Conservation (phyloP, 2,888 invertebrate genomes). For the Drosophila seclusa region DNA sequence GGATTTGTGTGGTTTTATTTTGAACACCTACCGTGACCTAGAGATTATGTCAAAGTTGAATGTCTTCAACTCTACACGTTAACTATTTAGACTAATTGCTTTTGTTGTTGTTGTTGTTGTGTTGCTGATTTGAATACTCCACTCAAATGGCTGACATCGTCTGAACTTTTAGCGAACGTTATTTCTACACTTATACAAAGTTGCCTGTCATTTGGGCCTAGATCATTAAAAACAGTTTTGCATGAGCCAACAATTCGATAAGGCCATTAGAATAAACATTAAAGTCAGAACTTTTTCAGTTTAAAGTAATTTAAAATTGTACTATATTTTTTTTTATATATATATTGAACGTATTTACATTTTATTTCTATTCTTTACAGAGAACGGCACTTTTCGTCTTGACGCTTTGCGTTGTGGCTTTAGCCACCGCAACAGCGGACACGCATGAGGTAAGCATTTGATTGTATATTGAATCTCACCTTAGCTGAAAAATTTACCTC, state of each 20-base stretch:
- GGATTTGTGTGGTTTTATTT: conserved; percentile 16
- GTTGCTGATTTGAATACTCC: conserved; percentile 34
- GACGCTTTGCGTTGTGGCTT: conserved; percentile 82
- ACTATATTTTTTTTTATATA: not conserved
- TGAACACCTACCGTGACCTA: conserved; percentile 66
- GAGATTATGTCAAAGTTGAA: conserved; percentile 77
- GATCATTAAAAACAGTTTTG: conserved; percentile 63
- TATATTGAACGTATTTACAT: conserved; percentile 7
- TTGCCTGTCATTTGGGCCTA: conserved; percentile 51
- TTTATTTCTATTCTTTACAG: conserved; percentile 62
- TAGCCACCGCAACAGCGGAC: conserved; percentile 74
- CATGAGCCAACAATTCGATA: conserved; percentile 62
- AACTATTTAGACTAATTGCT: conserved; percentile 62
- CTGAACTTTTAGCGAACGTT: conserved; percentile 66
- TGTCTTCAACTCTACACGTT: conserved; percentile 65
- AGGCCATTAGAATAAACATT: conserved; percentile 53
- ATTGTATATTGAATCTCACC: not conserved
- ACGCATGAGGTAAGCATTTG: conserved; percentile 74
- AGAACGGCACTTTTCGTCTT: conserved; percentile 82
- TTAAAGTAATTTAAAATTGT: conserved; percentile 8
- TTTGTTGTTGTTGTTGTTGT: conserved; percentile 29
- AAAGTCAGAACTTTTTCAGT: conserved; percentile 38
- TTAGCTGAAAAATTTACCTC: not conserved
- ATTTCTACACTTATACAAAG: conserved; percentile 15
- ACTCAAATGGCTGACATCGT: conserved; percentile 49